phyloP scores from a whole-genome alignment of 2,797 vertebrate genomes.

The Danio choprae region DNA sequence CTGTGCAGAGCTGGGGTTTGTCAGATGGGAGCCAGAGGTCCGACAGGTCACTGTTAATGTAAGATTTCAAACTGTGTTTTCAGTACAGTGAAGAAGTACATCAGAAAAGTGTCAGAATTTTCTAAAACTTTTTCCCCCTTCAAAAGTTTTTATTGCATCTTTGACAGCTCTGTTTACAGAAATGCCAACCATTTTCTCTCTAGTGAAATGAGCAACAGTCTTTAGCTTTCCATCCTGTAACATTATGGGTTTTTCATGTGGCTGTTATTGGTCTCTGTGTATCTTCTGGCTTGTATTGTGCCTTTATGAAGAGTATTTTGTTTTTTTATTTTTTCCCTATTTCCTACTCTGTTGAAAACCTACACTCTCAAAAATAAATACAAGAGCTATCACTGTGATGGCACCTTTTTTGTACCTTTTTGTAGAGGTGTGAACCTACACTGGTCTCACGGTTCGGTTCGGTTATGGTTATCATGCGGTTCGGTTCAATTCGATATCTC shows the following conservation, averaged over 20 bases:
- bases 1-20: conserved; percentile 2
- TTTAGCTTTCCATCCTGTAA: background rate
- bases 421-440: too few relatives aligned
- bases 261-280: background rate
- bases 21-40: conserved; percentile 33
- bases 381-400: too few relatives aligned
- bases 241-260: background rate
- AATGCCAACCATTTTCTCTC: background rate
- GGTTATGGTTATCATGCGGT: too few relatives aligned
- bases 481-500: too few relatives aligned
- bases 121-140: background rate
- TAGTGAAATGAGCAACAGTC: background rate
- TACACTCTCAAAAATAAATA: too few relatives aligned
- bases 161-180: background rate
- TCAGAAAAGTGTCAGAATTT: background rate
- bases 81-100: background rate
- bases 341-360: background rate
- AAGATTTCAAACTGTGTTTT: conserved; percentile 28
- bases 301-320: background rate
- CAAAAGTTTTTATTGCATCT: background rate
- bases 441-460: too few relatives aligned
- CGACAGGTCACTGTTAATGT: background rate
- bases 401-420: too few relatives aligned
- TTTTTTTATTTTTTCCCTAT: background rate
- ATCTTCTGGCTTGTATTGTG: background rate